Evolutionary conservation across 2,888 invertebrate species (phyloP), one percentile per base, ranked within the genome.

Genomic region (Perithous albicinctus): DNA sequence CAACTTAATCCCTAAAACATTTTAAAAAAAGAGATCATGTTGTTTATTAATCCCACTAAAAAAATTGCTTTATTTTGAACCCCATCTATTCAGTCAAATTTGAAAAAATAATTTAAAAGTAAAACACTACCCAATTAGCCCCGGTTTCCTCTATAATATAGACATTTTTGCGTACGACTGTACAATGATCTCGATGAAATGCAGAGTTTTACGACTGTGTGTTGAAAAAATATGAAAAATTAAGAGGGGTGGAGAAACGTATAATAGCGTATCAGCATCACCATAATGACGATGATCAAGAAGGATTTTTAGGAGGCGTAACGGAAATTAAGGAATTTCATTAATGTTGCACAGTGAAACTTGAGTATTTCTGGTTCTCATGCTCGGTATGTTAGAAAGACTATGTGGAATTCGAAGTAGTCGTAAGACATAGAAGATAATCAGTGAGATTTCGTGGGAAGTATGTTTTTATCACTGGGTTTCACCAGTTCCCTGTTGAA

Each of bases 221-320:
- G 32, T 61, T 26, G 20, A 70, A 59, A 54, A 67, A 77, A 48
- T 46, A 74, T 69, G 69, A 67, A 67, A 70, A 51, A 15, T 66
- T 0, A 48, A 20, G 15, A n/a, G 54, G 8, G 10, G 15, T 15
- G 32, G 56, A 29, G 43, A 56, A 54, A 70, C 43, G 18, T 7
- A 12, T 59, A 18, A 32, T 32, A 32, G 5, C 18, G 51, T 10
- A 20, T 51, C 51, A 43, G 3, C 43, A n/a, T n/a, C 12, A 12
- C 43, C n/a, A 15, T 72, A 29, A 46, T 66, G 46, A 66, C 8
- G 66, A 32, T 48, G 66, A 66, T 66, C 26, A 26, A 20, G 46
- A 66, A 15, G 66, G 66, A 66, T 66, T 48, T 48, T 66, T 43
- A 46, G 29, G 46, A 29, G 46, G 46, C 66, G 46, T 46, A 10